Conservation (phyloP, 2,888 invertebrate genomes). For the Erebia epiphron region DNA sequence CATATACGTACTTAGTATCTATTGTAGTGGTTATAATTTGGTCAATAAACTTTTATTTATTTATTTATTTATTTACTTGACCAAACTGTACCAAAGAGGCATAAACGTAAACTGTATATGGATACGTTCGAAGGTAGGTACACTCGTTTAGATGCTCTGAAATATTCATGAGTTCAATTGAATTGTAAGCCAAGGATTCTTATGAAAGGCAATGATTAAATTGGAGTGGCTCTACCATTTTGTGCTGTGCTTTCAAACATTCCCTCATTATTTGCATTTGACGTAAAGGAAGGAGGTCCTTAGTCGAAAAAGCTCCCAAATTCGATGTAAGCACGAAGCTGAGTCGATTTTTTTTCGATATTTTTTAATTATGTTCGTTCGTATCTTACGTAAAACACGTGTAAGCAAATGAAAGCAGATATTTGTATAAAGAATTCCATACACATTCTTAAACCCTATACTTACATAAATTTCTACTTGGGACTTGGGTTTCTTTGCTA, state of each 20-base stretch:
- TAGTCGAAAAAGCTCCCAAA: conserved; percentile 13
- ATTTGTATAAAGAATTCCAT: neutral
- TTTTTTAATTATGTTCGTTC: neutral
- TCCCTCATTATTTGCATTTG: conserved; percentile 21
- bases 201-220: conserved; percentile 39
- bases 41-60: too few relatives aligned
- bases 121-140: conserved; percentile 9
- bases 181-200: conserved; percentile 37
- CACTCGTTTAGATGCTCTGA: conserved; percentile 34
- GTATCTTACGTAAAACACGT: neutral
- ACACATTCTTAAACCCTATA: too few relatives aligned
- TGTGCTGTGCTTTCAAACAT: conserved; percentile 18
- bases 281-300: conserved; percentile 11
- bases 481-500: too few relatives aligned
- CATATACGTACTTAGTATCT: too few relatives aligned
- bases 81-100: neutral
- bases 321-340: neutral
- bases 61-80: too few relatives aligned
- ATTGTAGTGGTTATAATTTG: too few relatives aligned
- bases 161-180: conserved; percentile 39
- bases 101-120: neutral
- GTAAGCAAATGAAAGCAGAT: neutral
- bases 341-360: neutral
- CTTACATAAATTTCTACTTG: too few relatives aligned
- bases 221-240: conserved; percentile 35